Evolutionary conservation across 2,888 invertebrate genomes (phyloP), one percentile per base, ranked within the genome.

Genomic region (Tiliacea aurago): DNA sequence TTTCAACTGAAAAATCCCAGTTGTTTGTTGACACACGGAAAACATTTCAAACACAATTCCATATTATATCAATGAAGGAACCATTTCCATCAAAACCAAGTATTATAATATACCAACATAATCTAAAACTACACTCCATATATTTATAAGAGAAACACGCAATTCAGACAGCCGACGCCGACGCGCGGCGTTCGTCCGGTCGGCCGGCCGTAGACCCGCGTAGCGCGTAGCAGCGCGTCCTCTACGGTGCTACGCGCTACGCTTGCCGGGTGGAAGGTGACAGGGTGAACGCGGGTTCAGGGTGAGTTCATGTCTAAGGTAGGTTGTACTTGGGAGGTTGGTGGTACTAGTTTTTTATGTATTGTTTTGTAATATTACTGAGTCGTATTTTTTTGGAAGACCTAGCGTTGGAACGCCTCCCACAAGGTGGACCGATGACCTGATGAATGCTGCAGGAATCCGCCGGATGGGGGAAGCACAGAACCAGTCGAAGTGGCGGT

Each of bases 151-250:
- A 62, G 68, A 76, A 78, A 65, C 49, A 76, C 45, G 67, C 67
- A 62, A 70, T 20, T 45, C 56, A 23, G 23, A 58, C 58, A 67
- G 67, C 41, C 74, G 66, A 33, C 28, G 28, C n/a, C n/a, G n/a
- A 3, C 28, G 28, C 33, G 37, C 41, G 45, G 15, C 72, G 74
- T 45, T 33, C 79, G 81, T 76, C 84, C 86, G 85, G 85, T 62
- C 85, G 84, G 0, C 71, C 62, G 87, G 84, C 67, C 82, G 81
- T 80, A 83, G 87, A 70, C 84, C 83, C 64, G 64, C 74, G 82
- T 86, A 85, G 86, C 84, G 33, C 73, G 80, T 85, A 85, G 85
- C 83, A 43, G 55, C 81, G 82, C 65, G 68, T 61, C 84, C 81
- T 80, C 86, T 85, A 85, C 85, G 78, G 18, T 45, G 74, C 80